Evolutionary conservation across 2,113 vertebrate species (phyloP), one percentile per base, ranked within the genome.

Genomic region (Nibea albiflora): DNA sequence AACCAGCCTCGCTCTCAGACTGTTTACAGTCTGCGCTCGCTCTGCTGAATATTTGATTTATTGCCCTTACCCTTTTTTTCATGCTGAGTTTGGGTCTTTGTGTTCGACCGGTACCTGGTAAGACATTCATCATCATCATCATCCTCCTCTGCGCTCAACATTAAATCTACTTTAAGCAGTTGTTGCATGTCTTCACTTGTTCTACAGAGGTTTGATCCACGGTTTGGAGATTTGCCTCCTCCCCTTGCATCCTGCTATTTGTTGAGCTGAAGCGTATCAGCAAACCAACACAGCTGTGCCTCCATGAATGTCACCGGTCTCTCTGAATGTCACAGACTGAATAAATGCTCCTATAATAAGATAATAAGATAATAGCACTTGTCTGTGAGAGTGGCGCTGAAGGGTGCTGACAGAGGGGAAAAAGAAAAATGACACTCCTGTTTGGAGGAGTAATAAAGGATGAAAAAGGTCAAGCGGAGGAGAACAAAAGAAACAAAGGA

Each of bases 341-440:
- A 88, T 90, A 80, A 86, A 88, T 19, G 58, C 15, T 22, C 61
- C 72, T 15, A 46, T 81, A 83, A 85, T 77, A 77, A 85, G 84
- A 83, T 90, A 88, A 91, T 85, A 73, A 80, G 84, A 86, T 90
- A 89, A 90, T 77, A 70, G 81, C 84, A 74, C 87, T 90, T 62
- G 90, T 83, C 67, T 66, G 39, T 79, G 84, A 83, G 88, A 90
- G 85, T 20, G 22, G 66, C 0, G 62, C 70, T 71, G 81, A 83
- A 72, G 75, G 70, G 50, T 76, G 90, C 91, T 88, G 90, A 88
- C 90, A 57, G 71, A 2, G 15, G 56, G 56, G 47, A 11, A 35
- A 86, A 85, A 84, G 81, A 88, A 85, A 84, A 69, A 89, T 81
- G 77, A 85, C 81, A 62, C 63, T 83, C 72, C 46, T 1, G 31